Percentiles rank a stretch among this genome's conserved stretches.
phyloP scores from a whole-genome alignment of 2,888 invertebrate genomes.

The Taenaris catops region DNA sequence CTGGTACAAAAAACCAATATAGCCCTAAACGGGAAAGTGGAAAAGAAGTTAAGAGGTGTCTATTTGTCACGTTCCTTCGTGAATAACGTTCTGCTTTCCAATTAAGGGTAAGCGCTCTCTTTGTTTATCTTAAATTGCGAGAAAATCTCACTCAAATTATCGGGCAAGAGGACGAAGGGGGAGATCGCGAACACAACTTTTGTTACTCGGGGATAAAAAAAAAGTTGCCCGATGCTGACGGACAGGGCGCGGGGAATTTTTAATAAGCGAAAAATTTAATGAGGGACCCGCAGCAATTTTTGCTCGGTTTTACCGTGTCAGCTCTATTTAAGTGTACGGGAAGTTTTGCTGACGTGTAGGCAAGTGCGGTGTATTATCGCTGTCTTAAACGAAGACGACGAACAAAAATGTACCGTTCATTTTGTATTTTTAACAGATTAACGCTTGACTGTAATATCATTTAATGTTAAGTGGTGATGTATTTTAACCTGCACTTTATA shows the following conservation, averaged over 20 bases:
- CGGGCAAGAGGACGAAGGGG: conserved; percentile 72
- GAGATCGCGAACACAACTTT: conserved; percentile 71
- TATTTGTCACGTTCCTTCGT: conserved; percentile 79
- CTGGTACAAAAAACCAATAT: conserved; percentile 72
- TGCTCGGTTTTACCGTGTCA: conserved; percentile 56
- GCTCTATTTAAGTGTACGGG: conserved; percentile 34
- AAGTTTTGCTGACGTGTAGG: conserved; percentile 27
- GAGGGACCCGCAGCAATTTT: conserved; percentile 59
- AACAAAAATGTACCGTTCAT: too few species aligned
- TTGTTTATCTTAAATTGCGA: conserved; percentile 81
- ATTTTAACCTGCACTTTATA: too few species aligned
- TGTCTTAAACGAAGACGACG: too few species aligned
- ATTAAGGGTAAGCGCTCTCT: conserved; percentile 79
- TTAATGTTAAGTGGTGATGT: too few species aligned
- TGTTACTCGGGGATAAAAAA: conserved; percentile 66
- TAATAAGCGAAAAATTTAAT: conserved; percentile 80
- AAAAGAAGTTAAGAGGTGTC: conserved; percentile 80
- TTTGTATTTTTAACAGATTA: too few species aligned
- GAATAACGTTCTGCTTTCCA: conserved; percentile 78
- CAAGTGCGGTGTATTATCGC: too few species aligned
- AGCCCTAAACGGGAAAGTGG: conserved; percentile 67
- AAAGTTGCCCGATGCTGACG: conserved; percentile 68
- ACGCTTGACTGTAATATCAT: too few species aligned
- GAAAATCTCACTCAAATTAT: conserved; percentile 80
- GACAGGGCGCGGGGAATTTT: conserved; percentile 73